Evolutionary conservation across 2,888 invertebrate species (phyloP).

Genomic region (Tipula unca): DNA sequence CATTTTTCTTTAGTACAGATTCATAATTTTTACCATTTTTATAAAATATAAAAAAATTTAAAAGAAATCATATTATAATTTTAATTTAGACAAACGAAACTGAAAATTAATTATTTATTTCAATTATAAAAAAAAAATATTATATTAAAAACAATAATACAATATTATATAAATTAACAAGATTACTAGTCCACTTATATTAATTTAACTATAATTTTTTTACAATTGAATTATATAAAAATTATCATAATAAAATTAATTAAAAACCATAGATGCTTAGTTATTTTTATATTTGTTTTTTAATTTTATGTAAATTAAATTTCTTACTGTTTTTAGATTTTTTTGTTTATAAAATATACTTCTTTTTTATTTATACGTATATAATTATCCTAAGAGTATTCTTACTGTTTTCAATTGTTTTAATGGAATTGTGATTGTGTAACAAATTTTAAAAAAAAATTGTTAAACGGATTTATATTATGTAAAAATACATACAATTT

Average conservation of each 20-base stretch:
- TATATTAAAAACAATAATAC: neutral
- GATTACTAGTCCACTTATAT: neutral
- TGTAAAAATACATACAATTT: too few species aligned
- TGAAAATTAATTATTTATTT: neutral
- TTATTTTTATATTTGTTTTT: neutral
- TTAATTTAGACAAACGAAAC: neutral
- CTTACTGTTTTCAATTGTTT: neutral
- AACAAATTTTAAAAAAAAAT: neutral
- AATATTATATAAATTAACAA: conserved; percentile 14
- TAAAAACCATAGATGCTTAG: neutral
- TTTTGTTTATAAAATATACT: neutral
- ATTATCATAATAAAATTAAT: neutral
- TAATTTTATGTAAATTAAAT: neutral
- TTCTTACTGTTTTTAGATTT: neutral
- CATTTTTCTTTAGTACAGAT: neutral
- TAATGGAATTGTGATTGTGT: neutral
- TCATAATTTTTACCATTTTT: neutral
- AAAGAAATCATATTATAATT: neutral
- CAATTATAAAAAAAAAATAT: neutral
- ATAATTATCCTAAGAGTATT: neutral
- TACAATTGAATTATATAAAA: conserved; percentile 14
- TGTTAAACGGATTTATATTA: neutral
- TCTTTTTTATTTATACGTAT: neutral
- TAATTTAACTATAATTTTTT: neutral
- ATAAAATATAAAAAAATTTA: neutral